Percentiles rank a stretch among this genome's conserved stretches.
Evolutionary conservation across 2,113 vertebrate species (phyloP).

Genomic region (Brevimyrus niger): DNA sequence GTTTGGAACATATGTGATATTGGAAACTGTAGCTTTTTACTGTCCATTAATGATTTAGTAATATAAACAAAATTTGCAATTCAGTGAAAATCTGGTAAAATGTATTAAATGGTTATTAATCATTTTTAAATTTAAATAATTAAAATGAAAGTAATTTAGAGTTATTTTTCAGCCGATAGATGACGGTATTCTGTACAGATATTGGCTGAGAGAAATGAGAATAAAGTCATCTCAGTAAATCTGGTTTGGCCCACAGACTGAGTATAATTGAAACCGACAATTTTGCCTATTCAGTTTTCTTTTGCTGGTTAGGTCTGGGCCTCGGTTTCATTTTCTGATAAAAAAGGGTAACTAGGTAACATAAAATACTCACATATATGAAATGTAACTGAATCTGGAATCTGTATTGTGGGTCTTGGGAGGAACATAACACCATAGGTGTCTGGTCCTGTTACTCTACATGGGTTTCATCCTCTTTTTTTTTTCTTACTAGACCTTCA

Average conservation of each 20-base stretch:
- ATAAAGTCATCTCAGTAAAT: constrained; percentile 25
- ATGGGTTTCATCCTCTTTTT: not conserved
- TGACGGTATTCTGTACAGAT: not conserved
- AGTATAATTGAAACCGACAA: constrained; percentile 34
- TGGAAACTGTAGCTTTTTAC: no score
- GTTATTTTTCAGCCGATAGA: not conserved
- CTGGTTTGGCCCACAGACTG: constrained; percentile 12
- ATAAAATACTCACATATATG: not conserved
- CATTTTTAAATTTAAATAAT: no score
- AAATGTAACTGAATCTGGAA: not conserved
- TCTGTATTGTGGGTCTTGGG: not conserved
- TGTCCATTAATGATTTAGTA: no score
- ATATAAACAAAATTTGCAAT: no score
- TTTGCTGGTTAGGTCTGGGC: constrained; percentile 3
- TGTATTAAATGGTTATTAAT: no score
- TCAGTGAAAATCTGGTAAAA: no score
- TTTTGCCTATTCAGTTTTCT: constrained; percentile 34
- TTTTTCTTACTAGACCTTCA: not conserved
- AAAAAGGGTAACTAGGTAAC: not conserved
- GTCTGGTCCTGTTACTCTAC: not conserved
- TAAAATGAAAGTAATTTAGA: no score
- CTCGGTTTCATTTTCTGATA: not conserved
- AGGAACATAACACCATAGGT: not conserved
- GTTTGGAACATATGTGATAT: not conserved
- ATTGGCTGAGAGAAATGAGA: not conserved